A percentile compares a stretch with the other conserved stretches of the same genome.
phyloP scores from a whole-genome alignment of 2,113 vertebrate genomes.

The Ginglymostoma cirratum region DNA sequence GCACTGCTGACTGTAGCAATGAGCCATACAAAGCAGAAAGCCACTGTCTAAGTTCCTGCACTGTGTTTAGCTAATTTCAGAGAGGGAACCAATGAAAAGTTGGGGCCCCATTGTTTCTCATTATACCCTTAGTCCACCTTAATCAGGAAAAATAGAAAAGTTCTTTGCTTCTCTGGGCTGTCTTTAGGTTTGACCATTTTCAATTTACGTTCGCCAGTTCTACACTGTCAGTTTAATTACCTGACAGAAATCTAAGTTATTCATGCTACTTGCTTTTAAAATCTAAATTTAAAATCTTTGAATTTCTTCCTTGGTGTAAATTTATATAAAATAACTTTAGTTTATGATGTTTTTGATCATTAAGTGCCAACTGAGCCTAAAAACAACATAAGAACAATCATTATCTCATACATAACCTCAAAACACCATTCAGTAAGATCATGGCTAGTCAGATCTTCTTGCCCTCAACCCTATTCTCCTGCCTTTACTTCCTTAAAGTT shows the following conservation, averaged over 20 bases:
- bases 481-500: too few species aligned
- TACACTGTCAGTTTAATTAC: not conserved
- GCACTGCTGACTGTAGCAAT: not conserved
- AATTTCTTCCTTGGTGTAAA: not conserved
- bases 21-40: not conserved
- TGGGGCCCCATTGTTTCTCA: not conserved
- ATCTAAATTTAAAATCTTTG: not conserved
- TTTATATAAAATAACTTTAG: not conserved
- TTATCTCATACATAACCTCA: too few species aligned
- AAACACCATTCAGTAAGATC: too few species aligned
- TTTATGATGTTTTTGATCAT: not conserved
- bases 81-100: not conserved
- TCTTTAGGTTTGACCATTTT: not conserved
- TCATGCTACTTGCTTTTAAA: not conserved
- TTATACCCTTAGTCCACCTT: not conserved
- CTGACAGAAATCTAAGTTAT: not conserved
- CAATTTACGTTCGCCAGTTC: not conserved
- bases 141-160: too few species aligned
- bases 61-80: not conserved
- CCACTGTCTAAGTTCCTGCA: not conserved
- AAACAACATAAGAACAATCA: too few species aligned
- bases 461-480: too few species aligned
- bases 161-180: not conserved
- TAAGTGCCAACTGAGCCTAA: not conserved
- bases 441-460: too few species aligned